Percentiles rank a stretch among this genome's conserved stretches.
These are phyloP conservation scores for Lepidonotus clava DNA, from an alignment of 2,888 invertebrate species.

Conservation along the genomic window DNA sequence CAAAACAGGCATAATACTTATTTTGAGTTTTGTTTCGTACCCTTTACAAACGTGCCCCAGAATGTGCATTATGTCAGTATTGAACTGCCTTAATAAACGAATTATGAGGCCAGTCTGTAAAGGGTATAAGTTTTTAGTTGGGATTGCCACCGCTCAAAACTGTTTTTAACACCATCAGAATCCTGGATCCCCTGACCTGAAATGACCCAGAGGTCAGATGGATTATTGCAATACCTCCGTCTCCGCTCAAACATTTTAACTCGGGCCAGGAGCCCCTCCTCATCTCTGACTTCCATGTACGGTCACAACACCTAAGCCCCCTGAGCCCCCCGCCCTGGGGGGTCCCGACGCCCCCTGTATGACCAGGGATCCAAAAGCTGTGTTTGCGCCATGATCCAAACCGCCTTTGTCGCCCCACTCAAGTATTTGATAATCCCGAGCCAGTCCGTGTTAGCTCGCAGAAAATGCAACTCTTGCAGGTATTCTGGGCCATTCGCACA, in stretches of 20 bases:
- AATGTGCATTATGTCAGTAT: no score
- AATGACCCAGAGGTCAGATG: neutral
- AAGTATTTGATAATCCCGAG: conserved; percentile 22
- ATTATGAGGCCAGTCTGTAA: no score
- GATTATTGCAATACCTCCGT: neutral
- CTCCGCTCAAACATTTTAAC: neutral
- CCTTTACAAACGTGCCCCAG: no score
- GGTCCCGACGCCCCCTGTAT: neutral
- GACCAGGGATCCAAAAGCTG: neutral
- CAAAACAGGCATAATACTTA: no score
- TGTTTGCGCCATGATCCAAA: neutral
- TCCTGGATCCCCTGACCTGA: neutral
- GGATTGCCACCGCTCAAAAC: no score
- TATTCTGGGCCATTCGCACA: neutral
- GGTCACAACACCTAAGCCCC: neutral
- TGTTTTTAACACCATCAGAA: no score
- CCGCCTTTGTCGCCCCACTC: neutral
- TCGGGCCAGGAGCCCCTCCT: neutral
- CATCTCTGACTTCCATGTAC: neutral
- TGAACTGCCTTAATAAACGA: no score
- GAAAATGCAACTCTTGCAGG: conserved; percentile 28
- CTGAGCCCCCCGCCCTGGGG: neutral
- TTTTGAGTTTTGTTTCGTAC: no score
- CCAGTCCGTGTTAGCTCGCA: neutral
- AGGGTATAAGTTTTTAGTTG: no score